These are phyloP conservation scores for Zelleria hepariella DNA, from an alignment of 2,888 invertebrate species.

Conservation along the genomic window DNA sequence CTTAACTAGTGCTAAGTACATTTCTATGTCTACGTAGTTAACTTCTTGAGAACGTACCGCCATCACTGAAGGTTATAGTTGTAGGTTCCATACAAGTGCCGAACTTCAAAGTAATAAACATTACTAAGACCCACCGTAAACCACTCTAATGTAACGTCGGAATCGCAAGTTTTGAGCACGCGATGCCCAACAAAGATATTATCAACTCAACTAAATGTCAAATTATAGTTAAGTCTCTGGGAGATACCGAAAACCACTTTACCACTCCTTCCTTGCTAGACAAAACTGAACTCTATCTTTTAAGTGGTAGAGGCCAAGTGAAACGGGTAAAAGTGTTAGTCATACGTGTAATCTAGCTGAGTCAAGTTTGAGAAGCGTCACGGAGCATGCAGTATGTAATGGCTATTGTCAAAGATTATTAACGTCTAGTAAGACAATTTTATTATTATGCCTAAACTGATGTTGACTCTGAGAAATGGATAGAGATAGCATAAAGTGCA, in stretches of 20 bases:
- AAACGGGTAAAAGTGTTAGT: neutral
- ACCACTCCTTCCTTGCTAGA: neutral
- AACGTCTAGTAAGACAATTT: too few relatives aligned
- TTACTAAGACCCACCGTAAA: neutral
- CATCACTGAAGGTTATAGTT: neutral
- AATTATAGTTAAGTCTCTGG: conserved; percentile 1
- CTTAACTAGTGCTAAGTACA: too few relatives aligned
- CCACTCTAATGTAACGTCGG: neutral
- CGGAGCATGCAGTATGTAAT: conserved; percentile 25
- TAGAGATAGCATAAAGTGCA: neutral
- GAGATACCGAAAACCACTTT: neutral
- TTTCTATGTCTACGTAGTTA: too few relatives aligned
- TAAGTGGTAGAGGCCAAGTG: neutral
- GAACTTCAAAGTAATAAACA: neutral
- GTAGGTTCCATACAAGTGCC: neutral
- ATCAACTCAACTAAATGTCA: conserved; percentile 9
- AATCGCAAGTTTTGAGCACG: conserved; percentile 3
- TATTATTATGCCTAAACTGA: neutral
- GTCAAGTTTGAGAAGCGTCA: conserved; percentile 26
- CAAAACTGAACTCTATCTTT: neutral
- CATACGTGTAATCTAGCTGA: conserved; percentile 5
- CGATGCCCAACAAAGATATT: conserved; percentile 7
- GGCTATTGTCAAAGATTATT: conserved; percentile 10
- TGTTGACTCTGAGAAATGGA: neutral
- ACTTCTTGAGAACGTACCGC: neutral